A percentile compares a stretch with the other conserved stretches of the same genome.
These are phyloP conservation scores for Manis pentadactyla DNA, from an alignment of 2,797 vertebrate genomes.

Conservation along the genomic window DNA sequence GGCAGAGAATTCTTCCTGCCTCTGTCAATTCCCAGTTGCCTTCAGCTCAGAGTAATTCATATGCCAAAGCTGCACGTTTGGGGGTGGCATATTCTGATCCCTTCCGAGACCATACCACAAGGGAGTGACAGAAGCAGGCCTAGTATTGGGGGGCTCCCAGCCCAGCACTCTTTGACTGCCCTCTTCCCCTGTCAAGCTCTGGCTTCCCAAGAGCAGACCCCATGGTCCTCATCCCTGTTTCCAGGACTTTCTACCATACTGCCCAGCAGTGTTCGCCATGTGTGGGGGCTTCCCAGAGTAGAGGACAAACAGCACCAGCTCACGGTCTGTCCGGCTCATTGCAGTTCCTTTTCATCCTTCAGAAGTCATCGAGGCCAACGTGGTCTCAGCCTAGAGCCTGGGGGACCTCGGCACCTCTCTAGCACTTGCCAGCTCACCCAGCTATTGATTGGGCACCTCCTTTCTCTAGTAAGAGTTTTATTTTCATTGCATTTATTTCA, in stretches of 20 bases:
- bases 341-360: not conserved
- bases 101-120: not conserved
- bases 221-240: accelerated
- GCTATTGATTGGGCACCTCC: not conserved
- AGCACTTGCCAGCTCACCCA: not conserved
- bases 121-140: no score
- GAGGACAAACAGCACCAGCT: accelerated
- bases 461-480: not conserved
- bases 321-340: no score
- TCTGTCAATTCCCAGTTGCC: not conserved
- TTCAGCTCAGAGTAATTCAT: not conserved
- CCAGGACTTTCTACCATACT: not conserved
- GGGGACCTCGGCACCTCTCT: not conserved
- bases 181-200: no score
- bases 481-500: not conserved
- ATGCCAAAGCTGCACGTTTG: not conserved
- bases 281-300: not conserved
- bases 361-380: accelerated
- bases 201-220: not conserved
- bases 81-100: not conserved
- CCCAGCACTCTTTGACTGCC: accelerated
- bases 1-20: not conserved
- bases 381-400: accelerated
- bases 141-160: not conserved
- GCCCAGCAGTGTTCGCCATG: accelerated